Base-by-base conservation (phyloP, 2,888 invertebrate species). In the Limenitis camilla region DNA sequence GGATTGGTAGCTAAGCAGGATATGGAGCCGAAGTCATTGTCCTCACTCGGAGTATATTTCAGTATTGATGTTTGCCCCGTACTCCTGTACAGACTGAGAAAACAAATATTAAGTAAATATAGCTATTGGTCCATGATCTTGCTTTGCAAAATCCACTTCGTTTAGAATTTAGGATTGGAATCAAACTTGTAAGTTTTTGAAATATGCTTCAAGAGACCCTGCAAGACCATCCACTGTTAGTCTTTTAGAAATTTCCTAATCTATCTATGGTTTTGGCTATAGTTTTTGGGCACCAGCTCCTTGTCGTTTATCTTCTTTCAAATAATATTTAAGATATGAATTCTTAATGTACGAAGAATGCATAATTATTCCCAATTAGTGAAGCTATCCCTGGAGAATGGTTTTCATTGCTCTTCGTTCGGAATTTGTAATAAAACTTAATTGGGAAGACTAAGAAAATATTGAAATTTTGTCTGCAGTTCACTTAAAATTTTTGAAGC, bases 21-120 rank as follows among this genome's bases (percentile, higher is more conserved):
- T 51, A 96, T 89, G 5, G 95, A 94, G 6, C 96, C 96, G 72
- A 94, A 96, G 79, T 96, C 95, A 86, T 93, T 89, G 76, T 96
- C 95, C 29, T 92, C 91, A 43, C 90, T 88, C 1, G 96, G 96
- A 6, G 94, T 95, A 80, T 96, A 96, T 74, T 93, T 93, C 54
- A 96, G 89, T 31, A 91, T 90, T 50, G 93, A 93, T 7, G 90
- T 88, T 59, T 90, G 91, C 4, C 92, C 92, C 44, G 90, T 81
- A 57, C 82, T 89, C 11, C 89, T 90, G 38, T 53, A 53, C 7
- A 54, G 45, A 39, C 59, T 57, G 47, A 8, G 6, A 38, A 19
- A 43, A 43, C 6, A 35, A 35, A 32, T 44, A 28, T 28, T 6
- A 8, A 30, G 6, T n/a, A 45, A 8, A 36, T 42, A 8, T 36